Evolutionary conservation across 2,113 vertebrate species (phyloP), one percentile per base, ranked within the genome.

Genomic region (Osmerus eperlanus): DNA sequence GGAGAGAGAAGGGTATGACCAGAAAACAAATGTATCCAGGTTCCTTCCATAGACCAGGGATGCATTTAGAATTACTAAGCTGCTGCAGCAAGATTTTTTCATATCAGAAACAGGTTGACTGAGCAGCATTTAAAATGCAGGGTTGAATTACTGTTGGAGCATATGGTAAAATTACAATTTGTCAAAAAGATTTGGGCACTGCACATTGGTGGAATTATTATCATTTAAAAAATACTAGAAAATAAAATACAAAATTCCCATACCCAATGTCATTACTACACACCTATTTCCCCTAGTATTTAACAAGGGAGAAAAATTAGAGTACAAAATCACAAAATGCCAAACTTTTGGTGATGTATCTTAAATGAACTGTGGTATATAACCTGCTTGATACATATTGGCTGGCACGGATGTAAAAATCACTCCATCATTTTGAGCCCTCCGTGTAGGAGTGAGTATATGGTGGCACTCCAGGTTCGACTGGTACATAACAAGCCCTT

Each of bases 401-500:
- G 41, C 73, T 67, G 70, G 80, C 77, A 60, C 41, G 9, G 41
- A 72, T 75, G 70, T 77, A 60, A 78, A 62, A 62, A 69, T 65
- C 60, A 47, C 75, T 80, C 13, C 79, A 67, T 70, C 67, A 19
- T 72, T 59, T 18, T 56, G 55, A 56, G 55, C 55, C 4, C 15
- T 56, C 78, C 67, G 81, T 72, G 85, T 84, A 19, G 87, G 83
- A 81, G 85, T 73, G 71, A 72, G 75, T 76, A 78, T 75, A 47
- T 47, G 41, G 79, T 68, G 1, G 67, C 84, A 74, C 69, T 82
- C 83, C 61, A 77, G 75, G 78, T 82, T 84, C 70, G 62, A 69
- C 58, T 71, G 78, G 85, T 87, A 81, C 78, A 85, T 88, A 87
- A 86, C 65, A 23, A 2, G 71, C 68, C 74, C 3, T 70, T 71